phyloP scores from a whole-genome alignment of 2,797 vertebrate species.

The Falco novaeseelandiae region DNA sequence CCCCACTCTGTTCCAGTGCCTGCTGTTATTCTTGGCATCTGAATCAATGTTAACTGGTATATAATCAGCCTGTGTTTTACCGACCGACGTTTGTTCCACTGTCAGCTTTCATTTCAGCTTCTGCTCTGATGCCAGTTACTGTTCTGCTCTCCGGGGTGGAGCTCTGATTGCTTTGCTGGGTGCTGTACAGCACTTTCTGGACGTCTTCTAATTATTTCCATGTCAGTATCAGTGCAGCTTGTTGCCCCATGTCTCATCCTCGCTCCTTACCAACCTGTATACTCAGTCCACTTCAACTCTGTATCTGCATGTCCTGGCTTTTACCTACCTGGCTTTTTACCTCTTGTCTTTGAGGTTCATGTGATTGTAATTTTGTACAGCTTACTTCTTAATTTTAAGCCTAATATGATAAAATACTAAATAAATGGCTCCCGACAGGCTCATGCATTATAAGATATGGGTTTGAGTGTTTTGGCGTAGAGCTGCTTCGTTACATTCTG shows the following conservation, averaged over 20 bases:
- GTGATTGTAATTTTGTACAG: background rate
- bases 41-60: constrained; percentile 3
- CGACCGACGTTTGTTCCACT: constrained; percentile 5
- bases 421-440: background rate
- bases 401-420: background rate
- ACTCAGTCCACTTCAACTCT: background rate
- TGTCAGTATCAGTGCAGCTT: background rate
- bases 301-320: background rate
- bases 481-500: background rate
- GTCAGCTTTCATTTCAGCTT: constrained; percentile 56
- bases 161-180: constrained; percentile 10
- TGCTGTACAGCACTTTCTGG: background rate
- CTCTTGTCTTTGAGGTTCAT: background rate
- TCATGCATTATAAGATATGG: background rate
- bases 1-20: constrained; percentile 2
- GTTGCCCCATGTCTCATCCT: background rate
- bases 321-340: too few relatives aligned
- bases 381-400: background rate
- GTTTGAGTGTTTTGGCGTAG: background rate
- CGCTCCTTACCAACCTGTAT: background rate
- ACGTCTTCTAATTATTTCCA: background rate
- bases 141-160: background rate
- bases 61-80: constrained; percentile 46
- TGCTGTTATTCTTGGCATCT: constrained; percentile 49
- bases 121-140: constrained; percentile 21